Percentiles rank a stretch among this genome's conserved stretches.
Evolutionary conservation across 2,888 invertebrate genomes (phyloP).

Genomic region (Baronia brevicornis): DNA sequence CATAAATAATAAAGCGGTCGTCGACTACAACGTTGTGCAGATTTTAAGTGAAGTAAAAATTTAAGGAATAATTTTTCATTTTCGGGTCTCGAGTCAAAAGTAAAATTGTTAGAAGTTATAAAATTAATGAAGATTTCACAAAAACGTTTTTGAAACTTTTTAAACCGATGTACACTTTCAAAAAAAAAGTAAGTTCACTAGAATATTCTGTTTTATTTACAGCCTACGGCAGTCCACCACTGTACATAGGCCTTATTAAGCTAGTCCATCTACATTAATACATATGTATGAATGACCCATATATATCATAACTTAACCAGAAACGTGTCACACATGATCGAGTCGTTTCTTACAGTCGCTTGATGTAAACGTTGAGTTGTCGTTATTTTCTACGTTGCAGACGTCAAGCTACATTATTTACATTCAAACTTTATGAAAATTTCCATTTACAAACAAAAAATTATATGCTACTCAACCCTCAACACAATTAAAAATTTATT

Average conservation of each 20-base stretch:
- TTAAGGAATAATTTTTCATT: slow-evolving; percentile 65
- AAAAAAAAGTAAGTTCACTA: too few species aligned
- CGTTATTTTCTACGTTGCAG: slow-evolving; percentile 29
- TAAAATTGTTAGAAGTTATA: slow-evolving; percentile 49
- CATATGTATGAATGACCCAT: too few species aligned
- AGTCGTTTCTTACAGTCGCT: slow-evolving; percentile 30
- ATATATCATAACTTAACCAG: slow-evolving; percentile 22
- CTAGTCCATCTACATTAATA: too few species aligned
- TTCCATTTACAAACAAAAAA: slow-evolving; percentile 22
- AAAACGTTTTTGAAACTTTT: slow-evolving; percentile 35
- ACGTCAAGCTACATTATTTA: slow-evolving; percentile 28
- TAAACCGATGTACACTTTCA: slow-evolving; percentile 19
- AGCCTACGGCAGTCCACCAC: too few species aligned
- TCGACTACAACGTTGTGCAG: slow-evolving; percentile 71
- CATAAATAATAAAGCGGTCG: slow-evolving; percentile 76
- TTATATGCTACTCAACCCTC: too few species aligned
- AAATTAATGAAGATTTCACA: slow-evolving; percentile 55
- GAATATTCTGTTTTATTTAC: too few species aligned
- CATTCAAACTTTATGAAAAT: slow-evolving; percentile 27
- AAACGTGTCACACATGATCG: slow-evolving; percentile 31
- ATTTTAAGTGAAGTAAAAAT: slow-evolving; percentile 72
- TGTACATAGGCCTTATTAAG: too few species aligned
- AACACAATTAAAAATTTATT: too few species aligned
- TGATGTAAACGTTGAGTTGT: slow-evolving; percentile 41
- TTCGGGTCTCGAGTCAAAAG: slow-evolving; percentile 44